These are phyloP conservation scores for Crocodylus rhombifer DNA, from an alignment of 2,797 vertebrate species.

Conservation along the genomic window DNA sequence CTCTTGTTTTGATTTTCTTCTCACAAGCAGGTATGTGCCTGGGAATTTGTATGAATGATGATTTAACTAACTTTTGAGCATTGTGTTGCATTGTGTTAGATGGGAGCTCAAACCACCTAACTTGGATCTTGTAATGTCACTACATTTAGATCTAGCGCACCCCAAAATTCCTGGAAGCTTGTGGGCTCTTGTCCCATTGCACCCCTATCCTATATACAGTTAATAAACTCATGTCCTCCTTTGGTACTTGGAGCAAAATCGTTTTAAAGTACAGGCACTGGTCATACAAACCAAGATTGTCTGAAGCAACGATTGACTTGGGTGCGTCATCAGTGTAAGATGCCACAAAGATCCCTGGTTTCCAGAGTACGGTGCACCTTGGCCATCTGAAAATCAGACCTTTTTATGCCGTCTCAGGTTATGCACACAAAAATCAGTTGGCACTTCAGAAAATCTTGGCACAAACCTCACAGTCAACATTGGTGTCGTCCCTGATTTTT, in stretches of 20 bases:
- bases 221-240: neutral
- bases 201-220: neutral
- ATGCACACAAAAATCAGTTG: neutral
- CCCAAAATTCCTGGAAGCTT: neutral
- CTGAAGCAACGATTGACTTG: too few species aligned
- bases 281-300: neutral
- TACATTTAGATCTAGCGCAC: neutral
- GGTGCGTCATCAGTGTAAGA: neutral
- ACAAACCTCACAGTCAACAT: neutral
- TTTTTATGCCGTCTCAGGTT: neutral
- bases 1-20: too few species aligned
- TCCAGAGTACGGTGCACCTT: neutral
- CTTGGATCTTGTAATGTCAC: neutral
- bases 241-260: neutral
- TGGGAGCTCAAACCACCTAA: neutral
- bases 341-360: neutral
- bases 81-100: neutral
- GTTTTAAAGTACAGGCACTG: neutral
- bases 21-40: too few species aligned
- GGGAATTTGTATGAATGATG: too few species aligned
- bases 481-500: neutral
- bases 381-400: neutral
- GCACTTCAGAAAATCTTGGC: neutral
- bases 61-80: neutral
- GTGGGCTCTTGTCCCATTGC: neutral